phyloP scores from a whole-genome alignment of 2,113 vertebrate genomes.

The Montifringilla adamsi region DNA sequence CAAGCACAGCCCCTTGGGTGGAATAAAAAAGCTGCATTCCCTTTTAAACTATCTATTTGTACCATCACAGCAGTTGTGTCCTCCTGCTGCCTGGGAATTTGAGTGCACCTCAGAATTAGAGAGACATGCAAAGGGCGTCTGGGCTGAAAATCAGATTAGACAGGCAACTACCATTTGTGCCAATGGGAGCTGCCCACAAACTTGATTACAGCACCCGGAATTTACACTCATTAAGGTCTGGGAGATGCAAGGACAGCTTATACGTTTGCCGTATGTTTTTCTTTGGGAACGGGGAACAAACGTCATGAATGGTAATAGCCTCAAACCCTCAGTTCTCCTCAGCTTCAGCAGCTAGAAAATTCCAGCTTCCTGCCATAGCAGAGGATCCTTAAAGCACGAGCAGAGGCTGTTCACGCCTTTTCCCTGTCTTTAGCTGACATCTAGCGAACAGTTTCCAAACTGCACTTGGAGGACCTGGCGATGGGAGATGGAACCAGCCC shows the following conservation, averaged over 20 bases:
- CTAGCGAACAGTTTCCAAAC: slow-evolving; percentile 39
- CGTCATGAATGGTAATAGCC: background rate
- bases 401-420: background rate
- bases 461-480: background rate
- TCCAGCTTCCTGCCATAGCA: background rate
- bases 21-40: background rate
- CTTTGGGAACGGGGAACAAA: background rate
- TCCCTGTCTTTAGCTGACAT: slow-evolving; percentile 37
- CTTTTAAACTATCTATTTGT: background rate
- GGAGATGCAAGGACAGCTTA: background rate
- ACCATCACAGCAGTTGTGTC: background rate
- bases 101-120: background rate
- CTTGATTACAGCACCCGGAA: background rate
- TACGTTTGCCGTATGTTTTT: background rate
- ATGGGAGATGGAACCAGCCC: background rate
- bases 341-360: background rate
- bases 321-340: background rate
- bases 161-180: background rate
- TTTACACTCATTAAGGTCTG: background rate
- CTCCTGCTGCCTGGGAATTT: background rate
- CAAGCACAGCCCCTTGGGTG: background rate
- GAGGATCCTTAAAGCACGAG: background rate
- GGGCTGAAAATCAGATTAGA: background rate
- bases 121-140: background rate
- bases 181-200: background rate